Evolutionary conservation across 2,113 vertebrate species (phyloP).

Genomic region (Xenopus borealis): DNA sequence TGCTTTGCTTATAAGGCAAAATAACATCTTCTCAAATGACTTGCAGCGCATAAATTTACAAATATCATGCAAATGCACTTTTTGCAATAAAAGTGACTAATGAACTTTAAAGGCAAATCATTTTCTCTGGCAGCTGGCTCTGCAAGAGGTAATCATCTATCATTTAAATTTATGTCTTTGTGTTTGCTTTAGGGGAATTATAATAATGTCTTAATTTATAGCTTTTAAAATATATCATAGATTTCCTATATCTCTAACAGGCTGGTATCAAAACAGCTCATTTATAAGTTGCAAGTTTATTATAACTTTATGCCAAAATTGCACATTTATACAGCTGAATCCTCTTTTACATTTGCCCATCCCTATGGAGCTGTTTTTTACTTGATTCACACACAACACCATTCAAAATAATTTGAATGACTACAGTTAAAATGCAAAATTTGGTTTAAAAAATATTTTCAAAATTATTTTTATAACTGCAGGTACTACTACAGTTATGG

Average conservation of each 20-base stretch:
- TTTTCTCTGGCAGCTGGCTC: slow-evolving; percentile 63
- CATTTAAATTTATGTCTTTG: slow-evolving; percentile 62
- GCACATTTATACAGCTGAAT: too few relatives aligned
- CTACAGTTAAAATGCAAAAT: too few relatives aligned
- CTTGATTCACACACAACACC: too few relatives aligned
- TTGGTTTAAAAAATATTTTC: too few relatives aligned
- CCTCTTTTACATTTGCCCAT: too few relatives aligned
- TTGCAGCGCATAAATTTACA: slow-evolving; percentile 66
- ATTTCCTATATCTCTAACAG: slow-evolving; percentile 32
- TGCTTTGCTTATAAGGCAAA: slow-evolving; percentile 55
- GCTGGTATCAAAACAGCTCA: slow-evolving; percentile 40
- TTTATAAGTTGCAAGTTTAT: slow-evolving; percentile 24
- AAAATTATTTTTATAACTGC: too few relatives aligned
- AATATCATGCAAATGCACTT: slow-evolving; percentile 70
- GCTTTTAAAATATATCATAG: slow-evolving; percentile 46
- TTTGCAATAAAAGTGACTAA: slow-evolving; percentile 76
- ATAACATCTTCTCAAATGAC: slow-evolving; percentile 52
- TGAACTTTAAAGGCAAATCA: slow-evolving; percentile 75
- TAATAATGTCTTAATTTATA: slow-evolving; percentile 67
- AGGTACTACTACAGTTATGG: too few relatives aligned
- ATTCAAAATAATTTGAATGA: too few relatives aligned
- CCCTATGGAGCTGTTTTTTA: too few relatives aligned
- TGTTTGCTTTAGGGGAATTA: slow-evolving; percentile 58
- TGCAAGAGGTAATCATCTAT: slow-evolving; percentile 55
- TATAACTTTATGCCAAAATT: too few relatives aligned